Evolutionary conservation across 2,113 vertebrate species (phyloP), one percentile per base, ranked within the genome.

Genomic region (Beaufortia kweichowensis): DNA sequence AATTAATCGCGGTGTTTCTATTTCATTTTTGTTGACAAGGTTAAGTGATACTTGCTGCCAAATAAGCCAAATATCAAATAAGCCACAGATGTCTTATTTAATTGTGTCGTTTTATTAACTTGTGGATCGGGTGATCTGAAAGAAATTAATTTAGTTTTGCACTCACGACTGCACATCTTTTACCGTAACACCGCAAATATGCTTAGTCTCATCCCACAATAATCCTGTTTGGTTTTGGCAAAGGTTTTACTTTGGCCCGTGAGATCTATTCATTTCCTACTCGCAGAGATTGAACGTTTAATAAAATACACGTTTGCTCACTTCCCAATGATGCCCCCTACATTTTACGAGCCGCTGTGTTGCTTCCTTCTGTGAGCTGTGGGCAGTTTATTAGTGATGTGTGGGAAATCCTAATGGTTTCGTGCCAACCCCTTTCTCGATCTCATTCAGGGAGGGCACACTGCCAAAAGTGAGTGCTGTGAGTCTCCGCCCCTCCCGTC

Each of bases 311-410:
- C 26, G 35, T 65, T 53, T 62, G 39, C 62, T 79, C 60, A 65
- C 62, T 55, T 70, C 57, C 74, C 41, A 75, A 62, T 21, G 62
- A 66, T 59, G 65, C 59, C 65, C 75, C 79, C 79, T 76, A 53
- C 35, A 76, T 84, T 84, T 84, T 84, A 84, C 64, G 74, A 70
- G 67, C 5, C 43, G 24, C 61, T 65, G 57, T 81, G 76, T 72
- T 81, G 65, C 64, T 73, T 79, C 76, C 72, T 81, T 66, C 61
- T 56, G 59, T 74, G 69, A 78, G 61, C 62, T 60, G 66, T 76
- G 24, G 70, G 73, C 61, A 72, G 35, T 84, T 84, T 84, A 82
- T 81, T 78, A 80, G 77, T 64, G 55, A 80, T 46, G 76, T 78
- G 78, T 81, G 65, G 60, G 62, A 64, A 82, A 71, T 55, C 80